Conservation (phyloP, 2,888 invertebrate genomes). For the Tenthredo distinguenda region DNA sequence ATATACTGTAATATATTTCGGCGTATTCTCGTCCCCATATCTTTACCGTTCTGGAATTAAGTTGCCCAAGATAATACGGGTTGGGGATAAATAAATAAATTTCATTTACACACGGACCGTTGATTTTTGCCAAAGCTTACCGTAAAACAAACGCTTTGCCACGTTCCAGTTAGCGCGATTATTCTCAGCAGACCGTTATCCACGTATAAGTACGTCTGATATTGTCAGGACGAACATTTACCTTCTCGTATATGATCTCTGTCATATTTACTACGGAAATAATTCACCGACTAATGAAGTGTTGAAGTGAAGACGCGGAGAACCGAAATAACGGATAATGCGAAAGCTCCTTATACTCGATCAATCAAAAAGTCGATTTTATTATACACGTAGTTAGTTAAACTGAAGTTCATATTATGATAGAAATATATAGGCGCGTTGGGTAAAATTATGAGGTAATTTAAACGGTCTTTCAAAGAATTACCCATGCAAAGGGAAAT, state of each 20-base stretch:
- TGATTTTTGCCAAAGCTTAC: slow-evolving; percentile 6
- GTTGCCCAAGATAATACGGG: slow-evolving; percentile 8
- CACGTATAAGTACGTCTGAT: background rate
- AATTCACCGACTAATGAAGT: background rate
- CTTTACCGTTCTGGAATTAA: background rate
- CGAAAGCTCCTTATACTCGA: background rate
- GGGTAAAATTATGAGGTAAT: background rate
- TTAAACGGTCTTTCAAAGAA: background rate
- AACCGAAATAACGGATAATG: background rate
- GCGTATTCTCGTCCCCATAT: slow-evolving; percentile 15
- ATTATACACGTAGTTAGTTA: background rate
- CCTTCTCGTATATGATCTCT: background rate
- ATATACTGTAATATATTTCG: background rate
- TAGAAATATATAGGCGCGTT: background rate
- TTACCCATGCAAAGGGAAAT: background rate
- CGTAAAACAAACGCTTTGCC: slow-evolving; percentile 21
- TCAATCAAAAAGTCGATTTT: slow-evolving; percentile 1
- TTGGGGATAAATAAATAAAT: background rate
- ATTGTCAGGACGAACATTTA: background rate
- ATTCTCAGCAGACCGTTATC: background rate
- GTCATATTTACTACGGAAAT: background rate
- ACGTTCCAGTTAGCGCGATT: background rate
- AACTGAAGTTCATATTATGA: background rate
- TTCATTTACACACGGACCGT: background rate
- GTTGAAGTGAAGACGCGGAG: background rate